Conservation (phyloP, 2,113 vertebrate species). For the Geococcyx californianus region DNA sequence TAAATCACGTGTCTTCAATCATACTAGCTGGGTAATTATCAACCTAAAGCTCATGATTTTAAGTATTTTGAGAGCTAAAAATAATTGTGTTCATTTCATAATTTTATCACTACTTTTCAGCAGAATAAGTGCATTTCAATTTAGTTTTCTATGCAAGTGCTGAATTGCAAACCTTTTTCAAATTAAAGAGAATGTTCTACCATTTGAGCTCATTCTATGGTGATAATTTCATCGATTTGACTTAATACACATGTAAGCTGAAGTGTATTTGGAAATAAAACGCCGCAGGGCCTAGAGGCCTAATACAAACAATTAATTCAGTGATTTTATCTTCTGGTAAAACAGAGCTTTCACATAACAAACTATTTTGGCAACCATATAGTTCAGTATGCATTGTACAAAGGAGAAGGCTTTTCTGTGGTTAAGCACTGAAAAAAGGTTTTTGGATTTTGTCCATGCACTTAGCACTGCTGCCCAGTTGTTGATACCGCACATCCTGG, state of each 20-base stretch:
- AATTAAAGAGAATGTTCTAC: conserved; percentile 41
- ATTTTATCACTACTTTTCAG: conserved; percentile 63
- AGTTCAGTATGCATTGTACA: conserved; percentile 1
- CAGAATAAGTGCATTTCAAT: conserved; percentile 53
- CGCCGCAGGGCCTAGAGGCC: neutral
- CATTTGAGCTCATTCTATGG: conserved; percentile 10
- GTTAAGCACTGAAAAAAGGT: neutral
- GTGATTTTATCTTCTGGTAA: conserved; percentile 54
- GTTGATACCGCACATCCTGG: neutral
- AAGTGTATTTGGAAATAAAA: conserved; percentile 66
- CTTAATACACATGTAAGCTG: conserved; percentile 49
- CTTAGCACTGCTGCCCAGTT: neutral
- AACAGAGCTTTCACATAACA: conserved; percentile 29
- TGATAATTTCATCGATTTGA: conserved; percentile 65
- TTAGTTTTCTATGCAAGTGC: conserved; percentile 49
- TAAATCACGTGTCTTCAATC: conserved; percentile 4
- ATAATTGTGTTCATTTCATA: conserved; percentile 50
- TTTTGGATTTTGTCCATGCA: neutral
- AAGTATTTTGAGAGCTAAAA: conserved; percentile 57
- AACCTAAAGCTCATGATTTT: conserved; percentile 25
- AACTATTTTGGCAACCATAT: conserved; percentile 5
- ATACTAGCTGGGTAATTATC: neutral
- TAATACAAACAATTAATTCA: conserved; percentile 49
- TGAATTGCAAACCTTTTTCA: conserved; percentile 55
- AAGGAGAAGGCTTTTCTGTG: neutral